Evolutionary conservation across 2,113 vertebrate genomes (phyloP).

Genomic region (Ceyx cyanopectus): DNA sequence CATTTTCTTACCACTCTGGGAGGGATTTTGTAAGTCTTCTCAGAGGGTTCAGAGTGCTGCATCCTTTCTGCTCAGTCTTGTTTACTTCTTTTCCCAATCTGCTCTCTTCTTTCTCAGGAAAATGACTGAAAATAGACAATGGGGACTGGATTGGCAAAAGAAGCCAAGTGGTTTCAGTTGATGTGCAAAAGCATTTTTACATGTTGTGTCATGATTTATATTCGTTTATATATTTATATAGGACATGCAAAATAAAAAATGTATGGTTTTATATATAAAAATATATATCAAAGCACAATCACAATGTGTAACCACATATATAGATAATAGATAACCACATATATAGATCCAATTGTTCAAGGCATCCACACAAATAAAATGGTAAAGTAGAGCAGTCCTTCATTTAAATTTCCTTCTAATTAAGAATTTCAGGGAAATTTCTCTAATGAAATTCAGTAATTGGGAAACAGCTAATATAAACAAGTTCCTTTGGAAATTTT

Average conservation of each 20-base stretch:
- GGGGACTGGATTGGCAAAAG: background rate
- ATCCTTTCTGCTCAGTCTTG: background rate
- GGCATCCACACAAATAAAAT: background rate
- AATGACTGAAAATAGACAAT: background rate
- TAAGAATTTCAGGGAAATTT: background rate
- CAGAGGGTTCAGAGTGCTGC: background rate
- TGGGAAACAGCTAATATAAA: background rate
- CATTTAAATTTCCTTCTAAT: background rate
- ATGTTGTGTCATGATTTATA: background rate
- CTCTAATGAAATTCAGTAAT: background rate
- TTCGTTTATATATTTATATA: background rate
- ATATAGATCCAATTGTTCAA: background rate
- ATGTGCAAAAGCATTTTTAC: background rate
- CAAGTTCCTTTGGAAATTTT: background rate
- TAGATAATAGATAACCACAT: background rate
- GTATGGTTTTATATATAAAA: background rate
- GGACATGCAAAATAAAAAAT: background rate
- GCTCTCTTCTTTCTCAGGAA: background rate
- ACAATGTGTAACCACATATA: background rate
- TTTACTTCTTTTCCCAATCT: conserved; percentile 11
- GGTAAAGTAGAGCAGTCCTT: background rate
- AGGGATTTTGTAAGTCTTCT: background rate
- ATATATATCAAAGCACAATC: background rate
- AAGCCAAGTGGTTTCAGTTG: background rate
- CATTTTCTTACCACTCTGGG: background rate